Conservation (phyloP, 2,888 invertebrate species). For the Tupiocoris notatus region DNA sequence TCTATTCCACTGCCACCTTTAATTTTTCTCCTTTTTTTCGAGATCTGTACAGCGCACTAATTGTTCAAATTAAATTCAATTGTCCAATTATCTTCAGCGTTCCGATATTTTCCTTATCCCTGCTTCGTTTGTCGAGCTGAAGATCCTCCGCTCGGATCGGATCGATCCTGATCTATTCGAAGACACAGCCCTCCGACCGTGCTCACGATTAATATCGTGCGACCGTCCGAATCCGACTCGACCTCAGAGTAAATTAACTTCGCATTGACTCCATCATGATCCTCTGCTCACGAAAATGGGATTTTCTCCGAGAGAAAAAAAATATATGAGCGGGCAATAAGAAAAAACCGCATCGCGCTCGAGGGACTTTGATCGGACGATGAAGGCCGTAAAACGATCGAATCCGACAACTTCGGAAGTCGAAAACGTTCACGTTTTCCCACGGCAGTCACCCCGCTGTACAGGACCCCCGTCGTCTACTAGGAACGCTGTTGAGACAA, state of each 20-base stretch:
- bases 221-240: no score
- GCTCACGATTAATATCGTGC: no score
- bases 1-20: no score
- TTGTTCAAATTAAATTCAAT: no score
- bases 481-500: constrained; percentile 29
- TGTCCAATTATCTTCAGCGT: no score
- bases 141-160: no score
- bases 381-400: constrained; percentile 10
- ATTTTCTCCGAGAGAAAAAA: neutral
- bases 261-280: neutral
- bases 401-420: constrained; percentile 30
- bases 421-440: constrained; percentile 30
- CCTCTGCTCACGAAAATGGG: neutral
- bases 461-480: constrained; percentile 28
- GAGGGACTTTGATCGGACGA: neutral
- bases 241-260: neutral
- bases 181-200: no score
- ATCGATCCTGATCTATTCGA: no score
- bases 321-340: neutral
- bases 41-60: no score
- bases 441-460: neutral
- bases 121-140: no score
- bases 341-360: neutral
- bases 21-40: no score
- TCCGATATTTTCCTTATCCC: no score